phyloP scores from a whole-genome alignment of 2,113 vertebrate genomes.

The Platichthys flesus region DNA sequence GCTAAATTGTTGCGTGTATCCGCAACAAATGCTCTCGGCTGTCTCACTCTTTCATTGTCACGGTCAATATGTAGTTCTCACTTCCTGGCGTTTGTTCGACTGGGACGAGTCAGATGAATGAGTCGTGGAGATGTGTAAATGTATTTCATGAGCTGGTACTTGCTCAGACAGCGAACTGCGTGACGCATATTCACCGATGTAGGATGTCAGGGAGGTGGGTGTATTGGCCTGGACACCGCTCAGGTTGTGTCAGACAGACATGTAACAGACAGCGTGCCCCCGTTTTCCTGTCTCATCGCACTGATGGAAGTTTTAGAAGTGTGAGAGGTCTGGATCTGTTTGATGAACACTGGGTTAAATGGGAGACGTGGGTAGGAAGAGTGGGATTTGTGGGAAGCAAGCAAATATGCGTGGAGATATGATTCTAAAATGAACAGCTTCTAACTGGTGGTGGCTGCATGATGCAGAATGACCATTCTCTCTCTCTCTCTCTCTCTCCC shows the following conservation, averaged over 20 bases:
- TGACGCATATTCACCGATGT: conserved; percentile 53
- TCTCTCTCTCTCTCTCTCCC: too few species aligned
- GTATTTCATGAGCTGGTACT: background rate
- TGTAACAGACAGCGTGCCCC: background rate
- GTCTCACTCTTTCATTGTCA: background rate
- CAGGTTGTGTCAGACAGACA: background rate
- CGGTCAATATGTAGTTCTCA: background rate
- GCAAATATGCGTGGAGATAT: too few species aligned
- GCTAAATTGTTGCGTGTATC: conserved; percentile 18
- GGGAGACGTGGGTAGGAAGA: background rate
- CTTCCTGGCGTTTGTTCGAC: background rate
- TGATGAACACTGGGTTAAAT: background rate
- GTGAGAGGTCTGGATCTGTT: background rate
- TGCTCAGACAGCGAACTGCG: conserved; percentile 19
- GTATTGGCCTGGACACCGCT: conserved; percentile 19
- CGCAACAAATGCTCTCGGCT: background rate
- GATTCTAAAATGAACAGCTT: too few species aligned
- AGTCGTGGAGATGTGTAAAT: background rate
- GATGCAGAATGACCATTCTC: too few species aligned
- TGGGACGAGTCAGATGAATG: background rate
- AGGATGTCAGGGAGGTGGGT: conserved; percentile 8
- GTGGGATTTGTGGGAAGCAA: too few species aligned
- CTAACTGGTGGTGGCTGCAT: too few species aligned
- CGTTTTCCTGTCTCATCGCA: background rate
- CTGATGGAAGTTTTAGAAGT: background rate